Conservation (phyloP, 1,140 invertebrate genomes). For the Saccostrea echinata region DNA sequence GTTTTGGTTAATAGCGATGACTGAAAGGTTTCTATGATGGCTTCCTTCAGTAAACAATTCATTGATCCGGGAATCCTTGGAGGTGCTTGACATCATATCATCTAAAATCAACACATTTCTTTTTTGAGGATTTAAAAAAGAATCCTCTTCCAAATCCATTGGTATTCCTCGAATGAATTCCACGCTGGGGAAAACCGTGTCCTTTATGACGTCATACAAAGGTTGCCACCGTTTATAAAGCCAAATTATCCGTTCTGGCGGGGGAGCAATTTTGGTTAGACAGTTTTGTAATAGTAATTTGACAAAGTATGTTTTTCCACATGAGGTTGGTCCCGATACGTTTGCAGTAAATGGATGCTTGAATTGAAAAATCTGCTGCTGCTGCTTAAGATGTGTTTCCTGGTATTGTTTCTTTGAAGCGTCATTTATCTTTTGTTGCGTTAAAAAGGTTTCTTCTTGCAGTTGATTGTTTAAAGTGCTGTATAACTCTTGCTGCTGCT, state of each 20-base stretch:
- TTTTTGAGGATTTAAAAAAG: neutral
- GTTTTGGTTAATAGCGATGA: no score
- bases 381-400: neutral
- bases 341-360: slow-evolving; percentile 48
- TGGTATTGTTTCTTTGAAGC: neutral
- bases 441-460: neutral
- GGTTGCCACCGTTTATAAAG: slow-evolving; percentile 52
- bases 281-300: slow-evolving; percentile 37
- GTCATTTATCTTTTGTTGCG: neutral
- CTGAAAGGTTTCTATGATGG: no score
- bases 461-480: neutral
- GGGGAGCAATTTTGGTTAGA: no score
- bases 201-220: slow-evolving; percentile 41
- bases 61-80: no score
- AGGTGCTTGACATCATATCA: no score
- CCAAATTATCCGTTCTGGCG: slow-evolving; percentile 38
- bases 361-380: slow-evolving; percentile 23
- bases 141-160: slow-evolving; percentile 42
- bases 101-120: slow-evolving; percentile 34
- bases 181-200: neutral
- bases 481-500: no score
- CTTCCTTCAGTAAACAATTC: no score
- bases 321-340: slow-evolving; percentile 36
- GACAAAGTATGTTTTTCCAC: slow-evolving; percentile 43
- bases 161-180: slow-evolving; percentile 49